Evolutionary conservation across 2,797 vertebrate species (phyloP), one percentile per base, ranked within the genome.

Genomic region (Labeo calbasu): DNA sequence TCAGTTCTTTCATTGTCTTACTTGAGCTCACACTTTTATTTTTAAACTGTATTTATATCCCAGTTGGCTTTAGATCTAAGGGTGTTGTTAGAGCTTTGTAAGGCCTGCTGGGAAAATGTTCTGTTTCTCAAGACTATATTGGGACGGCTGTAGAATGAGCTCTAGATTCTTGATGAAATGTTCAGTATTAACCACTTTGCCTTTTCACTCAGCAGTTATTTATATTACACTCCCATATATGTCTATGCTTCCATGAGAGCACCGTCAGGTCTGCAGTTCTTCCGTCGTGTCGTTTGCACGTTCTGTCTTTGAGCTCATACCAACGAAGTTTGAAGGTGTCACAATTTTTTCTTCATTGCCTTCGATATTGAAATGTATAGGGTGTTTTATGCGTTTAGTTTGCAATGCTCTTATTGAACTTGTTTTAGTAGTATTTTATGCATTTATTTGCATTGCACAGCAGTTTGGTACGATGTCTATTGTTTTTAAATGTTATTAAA

Each of bases 111-210:
- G 6, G 51, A 73, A 32, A 73, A 32, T 51, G 50, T 15, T 51
- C 40, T 5, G 32, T 36, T 36, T 50, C 46, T 17, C 23, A 71
- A 25, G 23, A 25, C 48, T 51, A 23, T 19, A 72, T 23, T 48
- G 66, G 65, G 21, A 32, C 57, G 28, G 25, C 25, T 48, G 28
- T 15, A 77, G 23, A 66, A 77, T 9, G 59, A 55, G 43, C 59
- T 82, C 17, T 28, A 25, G 75, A 66, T 63, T 28, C 71, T 17
- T 17, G 36, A 80, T 73, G 50, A 73, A 81, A 50, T 80, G 43
- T 48, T 70, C 7, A 75, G 28, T 63, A 79, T 87, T 87, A 82
- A 55, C 68, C 51, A 21, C 40, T 55, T 65, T 23, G 10, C 8
- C 21, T 66, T 68, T 55, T n/a, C 11, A 13, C n/a, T 70, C 40